These are phyloP conservation scores for Ganaspis brasiliensis DNA, from an alignment of 2,888 invertebrate species.

Conservation along the genomic window DNA sequence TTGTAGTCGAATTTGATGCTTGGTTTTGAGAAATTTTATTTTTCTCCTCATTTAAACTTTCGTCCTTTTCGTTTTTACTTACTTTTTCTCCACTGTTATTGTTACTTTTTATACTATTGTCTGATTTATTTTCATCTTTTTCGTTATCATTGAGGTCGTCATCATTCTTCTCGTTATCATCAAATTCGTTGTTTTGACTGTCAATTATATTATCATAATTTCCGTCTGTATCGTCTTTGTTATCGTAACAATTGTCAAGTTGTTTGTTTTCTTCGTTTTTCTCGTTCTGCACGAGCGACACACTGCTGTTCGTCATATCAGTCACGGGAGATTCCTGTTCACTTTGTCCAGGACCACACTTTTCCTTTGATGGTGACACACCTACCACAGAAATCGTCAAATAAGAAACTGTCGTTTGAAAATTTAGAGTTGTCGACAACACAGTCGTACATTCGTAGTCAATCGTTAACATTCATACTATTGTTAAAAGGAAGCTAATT, in stretches of 20 bases:
- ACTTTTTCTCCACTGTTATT: neutral
- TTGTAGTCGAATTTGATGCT: neutral
- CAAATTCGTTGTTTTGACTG: no score
- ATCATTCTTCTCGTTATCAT: no score
- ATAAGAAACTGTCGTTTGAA: neutral
- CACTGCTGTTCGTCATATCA: neutral
- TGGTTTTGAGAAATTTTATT: neutral
- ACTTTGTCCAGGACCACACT: neutral
- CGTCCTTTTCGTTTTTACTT: neutral
- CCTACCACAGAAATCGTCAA: no score
- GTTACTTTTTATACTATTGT: neutral
- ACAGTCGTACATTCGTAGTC: no score
- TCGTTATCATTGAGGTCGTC: neutral
- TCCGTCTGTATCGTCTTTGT: neutral
- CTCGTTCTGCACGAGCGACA: neutral
- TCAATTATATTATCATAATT: neutral
- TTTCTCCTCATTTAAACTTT: neutral
- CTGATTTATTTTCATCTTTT: neutral
- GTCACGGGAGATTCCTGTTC: neutral
- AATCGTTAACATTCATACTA: neutral
- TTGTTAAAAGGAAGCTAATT: neutral
- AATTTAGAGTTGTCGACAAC: slow-evolving; percentile 10
- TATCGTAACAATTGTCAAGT: neutral
- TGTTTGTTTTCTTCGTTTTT: neutral
- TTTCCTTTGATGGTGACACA: no score